Evolutionary conservation across 92 coral and sea anemone species (phyloP).

Genomic region (Palythoa heliodiscus): DNA sequence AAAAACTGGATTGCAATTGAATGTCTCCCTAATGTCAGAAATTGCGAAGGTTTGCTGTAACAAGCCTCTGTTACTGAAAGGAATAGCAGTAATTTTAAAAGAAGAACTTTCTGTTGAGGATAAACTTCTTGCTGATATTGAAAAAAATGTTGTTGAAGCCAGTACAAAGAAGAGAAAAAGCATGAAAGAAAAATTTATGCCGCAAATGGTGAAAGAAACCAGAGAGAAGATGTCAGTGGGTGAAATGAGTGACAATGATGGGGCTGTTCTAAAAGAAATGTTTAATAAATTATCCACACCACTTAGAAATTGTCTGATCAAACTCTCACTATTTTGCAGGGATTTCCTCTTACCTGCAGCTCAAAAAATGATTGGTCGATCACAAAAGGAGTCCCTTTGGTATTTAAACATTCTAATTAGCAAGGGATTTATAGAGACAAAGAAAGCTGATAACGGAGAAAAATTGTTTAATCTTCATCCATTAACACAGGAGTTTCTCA

Average conservation of each 20-base stretch:
- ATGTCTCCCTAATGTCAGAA: not conserved
- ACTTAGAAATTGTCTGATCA: slow-evolving; percentile 3
- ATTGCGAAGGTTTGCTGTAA: slow-evolving; percentile 47
- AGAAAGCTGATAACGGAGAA: slow-evolving; percentile 7
- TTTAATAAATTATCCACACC: not conserved
- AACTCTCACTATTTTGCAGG: slow-evolving; percentile 17
- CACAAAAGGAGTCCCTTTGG: not conserved
- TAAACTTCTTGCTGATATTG: slow-evolving; percentile 39
- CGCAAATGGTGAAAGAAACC: not conserved
- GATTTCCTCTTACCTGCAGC: slow-evolving; percentile 14
- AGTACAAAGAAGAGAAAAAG: not conserved
- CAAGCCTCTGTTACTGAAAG: slow-evolving; percentile 59
- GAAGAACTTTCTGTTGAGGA: slow-evolving; percentile 49
- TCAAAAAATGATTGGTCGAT: slow-evolving; percentile 1
- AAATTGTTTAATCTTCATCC: slow-evolving; percentile 58
- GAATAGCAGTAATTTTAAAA: slow-evolving; percentile 47
- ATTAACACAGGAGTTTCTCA: slow-evolving; percentile 48
- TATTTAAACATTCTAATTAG: slow-evolving; percentile 13
- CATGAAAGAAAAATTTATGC: not conserved
- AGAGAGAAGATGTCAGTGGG: slow-evolving; percentile 24
- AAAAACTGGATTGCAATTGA: not conserved
- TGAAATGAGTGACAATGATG: not conserved
- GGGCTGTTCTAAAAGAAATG: slow-evolving; percentile 27
- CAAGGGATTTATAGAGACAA: slow-evolving; percentile 18
- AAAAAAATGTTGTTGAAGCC: slow-evolving; percentile 21